Evolutionary conservation across 2,113 vertebrate genomes (phyloP).

Genomic region (Gila orcuttii): DNA sequence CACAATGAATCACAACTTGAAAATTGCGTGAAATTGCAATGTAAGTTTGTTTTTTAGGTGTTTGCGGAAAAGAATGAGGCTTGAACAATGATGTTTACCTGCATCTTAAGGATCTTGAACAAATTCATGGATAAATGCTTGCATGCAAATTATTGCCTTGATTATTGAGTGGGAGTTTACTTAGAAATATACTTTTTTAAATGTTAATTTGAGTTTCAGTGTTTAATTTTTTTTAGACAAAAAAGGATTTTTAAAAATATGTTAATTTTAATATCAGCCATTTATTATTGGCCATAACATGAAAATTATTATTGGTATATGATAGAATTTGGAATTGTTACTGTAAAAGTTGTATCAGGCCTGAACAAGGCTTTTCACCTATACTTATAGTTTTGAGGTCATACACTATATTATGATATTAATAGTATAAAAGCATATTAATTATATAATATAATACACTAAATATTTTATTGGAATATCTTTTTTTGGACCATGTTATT

Average conservation of each 20-base stretch:
- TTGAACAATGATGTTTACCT: no score
- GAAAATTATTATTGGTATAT: background rate
- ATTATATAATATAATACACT: no score
- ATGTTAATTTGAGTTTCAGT: background rate
- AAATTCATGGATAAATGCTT: background rate
- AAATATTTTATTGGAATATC: background rate
- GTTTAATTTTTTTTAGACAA: background rate
- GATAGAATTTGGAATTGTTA: no score
- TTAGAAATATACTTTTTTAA: background rate
- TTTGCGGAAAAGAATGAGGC: background rate
- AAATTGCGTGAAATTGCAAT: background rate
- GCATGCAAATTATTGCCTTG: background rate
- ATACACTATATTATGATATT: background rate
- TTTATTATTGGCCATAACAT: background rate
- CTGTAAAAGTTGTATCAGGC: no score
- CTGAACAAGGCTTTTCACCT: background rate
- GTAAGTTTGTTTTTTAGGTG: background rate
- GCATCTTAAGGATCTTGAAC: no score
- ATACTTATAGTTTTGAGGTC: background rate
- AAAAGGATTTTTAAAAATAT: background rate
- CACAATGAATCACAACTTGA: background rate
- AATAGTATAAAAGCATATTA: no score
- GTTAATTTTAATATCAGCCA: background rate
- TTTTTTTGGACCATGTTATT: background rate
- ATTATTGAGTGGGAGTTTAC: background rate